Evolutionary conservation across 2,113 vertebrate genomes (phyloP).

Genomic region (Otolemur garnettii): DNA sequence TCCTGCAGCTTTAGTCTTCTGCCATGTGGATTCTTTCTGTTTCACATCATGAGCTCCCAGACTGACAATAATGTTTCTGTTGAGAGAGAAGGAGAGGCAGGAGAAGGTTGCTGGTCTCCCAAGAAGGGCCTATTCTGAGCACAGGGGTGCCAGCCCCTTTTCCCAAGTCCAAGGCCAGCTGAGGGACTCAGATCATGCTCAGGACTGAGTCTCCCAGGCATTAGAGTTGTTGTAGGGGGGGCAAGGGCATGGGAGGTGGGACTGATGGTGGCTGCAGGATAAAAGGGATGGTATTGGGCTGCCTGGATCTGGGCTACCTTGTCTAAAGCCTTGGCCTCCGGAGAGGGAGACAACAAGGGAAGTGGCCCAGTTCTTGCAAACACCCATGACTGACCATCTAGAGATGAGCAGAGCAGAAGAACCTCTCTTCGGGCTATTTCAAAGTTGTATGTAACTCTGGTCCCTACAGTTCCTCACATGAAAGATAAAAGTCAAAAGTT

Average conservation of each 20-base stretch:
- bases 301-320: neutral
- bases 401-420: neutral
- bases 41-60: slow-evolving; percentile 61
- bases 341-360: neutral
- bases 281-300: neutral
- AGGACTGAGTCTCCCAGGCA: neutral
- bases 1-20: slow-evolving; percentile 9
- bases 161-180: neutral
- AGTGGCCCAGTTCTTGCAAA: neutral
- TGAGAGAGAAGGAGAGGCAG: neutral
- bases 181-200: neutral
- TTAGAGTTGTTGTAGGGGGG: neutral
- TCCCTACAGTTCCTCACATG: neutral
- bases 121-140: neutral
- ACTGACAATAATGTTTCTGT: slow-evolving; percentile 57
- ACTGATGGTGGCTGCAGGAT: neutral
- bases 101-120: neutral
- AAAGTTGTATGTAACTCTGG: neutral
- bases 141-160: neutral
- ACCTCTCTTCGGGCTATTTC: neutral
- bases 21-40: slow-evolving; percentile 44
- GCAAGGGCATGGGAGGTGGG: neutral
- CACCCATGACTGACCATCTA: neutral
- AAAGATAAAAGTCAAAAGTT: neutral
- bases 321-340: neutral